phyloP scores from a whole-genome alignment of 1,140 invertebrate species.

The Bombus sibiricus region DNA sequence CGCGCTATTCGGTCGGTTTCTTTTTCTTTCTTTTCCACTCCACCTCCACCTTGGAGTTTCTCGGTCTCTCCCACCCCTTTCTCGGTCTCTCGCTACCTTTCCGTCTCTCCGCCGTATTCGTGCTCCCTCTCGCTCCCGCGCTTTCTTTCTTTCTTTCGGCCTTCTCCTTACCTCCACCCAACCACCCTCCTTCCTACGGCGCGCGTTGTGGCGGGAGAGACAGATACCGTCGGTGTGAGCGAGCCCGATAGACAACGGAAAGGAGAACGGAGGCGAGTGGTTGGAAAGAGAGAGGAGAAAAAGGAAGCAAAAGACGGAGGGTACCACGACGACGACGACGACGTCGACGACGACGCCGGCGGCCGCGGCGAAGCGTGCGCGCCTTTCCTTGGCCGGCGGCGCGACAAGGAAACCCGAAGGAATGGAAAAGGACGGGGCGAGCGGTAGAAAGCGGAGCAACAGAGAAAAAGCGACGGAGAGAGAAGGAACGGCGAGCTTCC shows the following conservation, averaged over 20 bases:
- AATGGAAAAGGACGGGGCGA: conserved; percentile 35
- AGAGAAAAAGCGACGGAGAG: conserved; percentile 63
- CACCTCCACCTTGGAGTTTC: conserved; percentile 11
- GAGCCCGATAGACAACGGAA: background rate
- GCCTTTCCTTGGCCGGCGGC: conserved; percentile 78
- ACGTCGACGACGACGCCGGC: conserved; percentile 74
- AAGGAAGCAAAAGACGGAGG: conserved; percentile 67
- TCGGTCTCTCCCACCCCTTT: conserved; percentile 35
- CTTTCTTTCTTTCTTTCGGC: conserved; percentile 41
- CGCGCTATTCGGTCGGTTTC: background rate
- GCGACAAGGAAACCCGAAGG: conserved; percentile 52
- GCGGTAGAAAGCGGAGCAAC: conserved; percentile 58
- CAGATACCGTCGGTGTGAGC: conserved; percentile 39
- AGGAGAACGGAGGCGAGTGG: conserved; percentile 13
- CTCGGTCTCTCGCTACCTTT: conserved; percentile 49
- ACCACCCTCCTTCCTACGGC: conserved; percentile 28
- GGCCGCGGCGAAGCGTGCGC: conserved; percentile 80
- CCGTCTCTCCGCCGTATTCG: conserved; percentile 40
- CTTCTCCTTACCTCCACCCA: conserved; percentile 51
- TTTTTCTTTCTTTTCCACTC: conserved; percentile 13
- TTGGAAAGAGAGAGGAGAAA: conserved; percentile 44
- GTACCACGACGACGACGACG: conserved; percentile 57
- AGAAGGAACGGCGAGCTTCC: conserved; percentile 80
- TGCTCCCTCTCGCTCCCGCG: conserved; percentile 36
- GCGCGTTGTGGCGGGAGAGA: conserved; percentile 40